Evolutionary conservation across 2,113 vertebrate genomes (phyloP).

Genomic region (Monopterus albus): DNA sequence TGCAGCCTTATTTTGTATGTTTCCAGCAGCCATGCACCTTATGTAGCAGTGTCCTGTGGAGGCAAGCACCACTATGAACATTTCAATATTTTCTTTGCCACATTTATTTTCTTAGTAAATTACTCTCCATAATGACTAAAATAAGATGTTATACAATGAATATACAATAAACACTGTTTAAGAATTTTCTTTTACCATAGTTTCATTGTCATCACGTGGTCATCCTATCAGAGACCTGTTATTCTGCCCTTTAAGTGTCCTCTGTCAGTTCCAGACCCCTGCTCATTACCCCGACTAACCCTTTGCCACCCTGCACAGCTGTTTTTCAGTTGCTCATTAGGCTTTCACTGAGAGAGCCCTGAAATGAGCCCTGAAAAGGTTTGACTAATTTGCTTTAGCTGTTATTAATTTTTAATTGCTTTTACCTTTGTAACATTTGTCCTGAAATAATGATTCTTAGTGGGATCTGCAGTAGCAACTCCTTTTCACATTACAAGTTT

Average conservation of each 20-base stretch:
- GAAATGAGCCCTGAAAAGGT: too few relatives aligned
- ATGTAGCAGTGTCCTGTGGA: neutral
- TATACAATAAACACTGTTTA: neutral
- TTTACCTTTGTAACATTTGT: too few relatives aligned
- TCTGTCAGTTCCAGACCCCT: neutral
- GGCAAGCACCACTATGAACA: neutral
- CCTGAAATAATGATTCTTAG: too few relatives aligned
- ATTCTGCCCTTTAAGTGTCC: neutral
- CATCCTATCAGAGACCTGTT: neutral
- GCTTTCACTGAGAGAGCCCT: neutral
- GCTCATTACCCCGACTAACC: slow-evolving; percentile 9
- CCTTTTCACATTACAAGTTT: neutral
- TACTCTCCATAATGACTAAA: neutral
- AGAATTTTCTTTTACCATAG: neutral
- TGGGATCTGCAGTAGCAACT: too few relatives aligned
- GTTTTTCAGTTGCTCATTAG: slow-evolving; percentile 10
- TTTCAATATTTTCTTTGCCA: too few relatives aligned
- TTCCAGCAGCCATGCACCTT: neutral
- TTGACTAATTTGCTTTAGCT: neutral
- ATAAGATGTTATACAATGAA: too few relatives aligned
- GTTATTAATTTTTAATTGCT: neutral
- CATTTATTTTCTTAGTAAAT: neutral
- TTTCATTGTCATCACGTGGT: neutral
- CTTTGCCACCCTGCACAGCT: neutral
- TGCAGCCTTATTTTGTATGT: too few relatives aligned